These are phyloP conservation scores for Tanypteryx hageni DNA, from an alignment of 2,888 invertebrate genomes.

Conservation along the genomic window DNA sequence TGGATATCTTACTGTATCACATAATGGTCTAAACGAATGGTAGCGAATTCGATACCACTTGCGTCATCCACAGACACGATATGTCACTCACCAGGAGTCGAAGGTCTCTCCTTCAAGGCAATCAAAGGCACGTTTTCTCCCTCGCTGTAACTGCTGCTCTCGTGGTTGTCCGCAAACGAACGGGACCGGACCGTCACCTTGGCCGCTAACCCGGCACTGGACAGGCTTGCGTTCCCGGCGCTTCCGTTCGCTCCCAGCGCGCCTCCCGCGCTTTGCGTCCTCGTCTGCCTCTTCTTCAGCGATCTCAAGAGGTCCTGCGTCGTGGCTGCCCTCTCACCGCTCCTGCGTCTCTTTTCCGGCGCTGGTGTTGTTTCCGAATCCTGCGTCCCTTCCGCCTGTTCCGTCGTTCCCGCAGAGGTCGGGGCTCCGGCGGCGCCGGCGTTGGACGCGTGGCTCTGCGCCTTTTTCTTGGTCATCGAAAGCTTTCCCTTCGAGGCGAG, in stretches of 20 bases:
- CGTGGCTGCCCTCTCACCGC: slow-evolving; percentile 65
- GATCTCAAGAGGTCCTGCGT: slow-evolving; percentile 57
- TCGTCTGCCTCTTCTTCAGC: slow-evolving; percentile 62
- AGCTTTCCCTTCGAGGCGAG: slow-evolving; percentile 1
- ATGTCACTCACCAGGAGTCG: slow-evolving; percentile 48
- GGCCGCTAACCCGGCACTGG: neutral
- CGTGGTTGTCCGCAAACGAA: slow-evolving; percentile 60
- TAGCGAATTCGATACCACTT: too few species aligned
- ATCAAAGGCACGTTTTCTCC: slow-evolving; percentile 66
- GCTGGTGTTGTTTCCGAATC: slow-evolving; percentile 69
- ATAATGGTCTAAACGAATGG: too few species aligned
- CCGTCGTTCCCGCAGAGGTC: neutral
- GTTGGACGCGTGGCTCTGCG: neutral
- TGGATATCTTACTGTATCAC: too few species aligned
- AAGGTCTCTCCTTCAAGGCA: slow-evolving; percentile 64
- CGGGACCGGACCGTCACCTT: slow-evolving; percentile 47
- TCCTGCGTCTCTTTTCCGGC: slow-evolving; percentile 4
- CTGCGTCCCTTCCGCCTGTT: neutral
- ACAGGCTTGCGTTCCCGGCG: neutral
- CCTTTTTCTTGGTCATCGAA: slow-evolving; percentile 50
- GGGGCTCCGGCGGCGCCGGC: too few species aligned
- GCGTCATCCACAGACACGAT: neutral
- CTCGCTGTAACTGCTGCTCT: slow-evolving; percentile 63
- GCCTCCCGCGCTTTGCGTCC: slow-evolving; percentile 41
- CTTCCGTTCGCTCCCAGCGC: neutral